A percentile compares a stretch with the other conserved stretches of the same genome.
phyloP scores from a whole-genome alignment of 2,888 invertebrate genomes.

The Ypsolopha sequella region DNA sequence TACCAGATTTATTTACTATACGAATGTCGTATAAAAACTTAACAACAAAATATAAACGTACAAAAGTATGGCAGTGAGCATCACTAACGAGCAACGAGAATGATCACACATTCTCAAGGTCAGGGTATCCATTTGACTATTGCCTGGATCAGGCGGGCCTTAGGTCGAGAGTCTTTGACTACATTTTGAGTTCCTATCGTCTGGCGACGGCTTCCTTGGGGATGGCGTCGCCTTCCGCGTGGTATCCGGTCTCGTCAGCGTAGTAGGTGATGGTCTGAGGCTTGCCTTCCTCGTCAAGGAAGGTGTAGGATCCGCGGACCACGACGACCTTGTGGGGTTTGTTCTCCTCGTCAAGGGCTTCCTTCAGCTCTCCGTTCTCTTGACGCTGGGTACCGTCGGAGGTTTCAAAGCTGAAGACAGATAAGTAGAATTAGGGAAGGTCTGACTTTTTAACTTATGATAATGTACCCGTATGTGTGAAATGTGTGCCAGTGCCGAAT shows the following conservation, averaged over 20 bases:
- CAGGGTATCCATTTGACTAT: too few relatives aligned
- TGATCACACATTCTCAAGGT: background rate
- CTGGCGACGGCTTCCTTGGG: conserved; percentile 55
- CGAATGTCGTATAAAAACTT: conserved; percentile 13
- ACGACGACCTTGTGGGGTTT: conserved; percentile 67
- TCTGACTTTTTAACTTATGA: too few relatives aligned
- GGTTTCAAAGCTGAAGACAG: conserved; percentile 54
- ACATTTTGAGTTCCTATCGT: conserved; percentile 9
- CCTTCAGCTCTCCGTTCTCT: conserved; percentile 55
- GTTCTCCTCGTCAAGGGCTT: conserved; percentile 63
- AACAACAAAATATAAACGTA: conserved; percentile 36
- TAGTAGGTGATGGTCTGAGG: conserved; percentile 59
- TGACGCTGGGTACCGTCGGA: conserved; percentile 65
- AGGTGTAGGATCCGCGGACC: conserved; percentile 72
- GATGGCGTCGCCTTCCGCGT: conserved; percentile 71
- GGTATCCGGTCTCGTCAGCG: conserved; percentile 76
- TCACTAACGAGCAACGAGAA: conserved; percentile 21
- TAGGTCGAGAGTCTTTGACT: background rate
- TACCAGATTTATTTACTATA: conserved; percentile 4
- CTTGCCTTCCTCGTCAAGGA: conserved; percentile 67
- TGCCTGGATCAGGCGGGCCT: too few relatives aligned
- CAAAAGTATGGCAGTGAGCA: conserved; percentile 44
- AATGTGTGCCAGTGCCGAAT: too few relatives aligned
- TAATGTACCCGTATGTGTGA: too few relatives aligned
- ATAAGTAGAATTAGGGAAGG: background rate